These are phyloP conservation scores for Hermatobates lingyangjiaoensis DNA, from an alignment of 1,140 invertebrate genomes.

Conservation along the genomic window DNA sequence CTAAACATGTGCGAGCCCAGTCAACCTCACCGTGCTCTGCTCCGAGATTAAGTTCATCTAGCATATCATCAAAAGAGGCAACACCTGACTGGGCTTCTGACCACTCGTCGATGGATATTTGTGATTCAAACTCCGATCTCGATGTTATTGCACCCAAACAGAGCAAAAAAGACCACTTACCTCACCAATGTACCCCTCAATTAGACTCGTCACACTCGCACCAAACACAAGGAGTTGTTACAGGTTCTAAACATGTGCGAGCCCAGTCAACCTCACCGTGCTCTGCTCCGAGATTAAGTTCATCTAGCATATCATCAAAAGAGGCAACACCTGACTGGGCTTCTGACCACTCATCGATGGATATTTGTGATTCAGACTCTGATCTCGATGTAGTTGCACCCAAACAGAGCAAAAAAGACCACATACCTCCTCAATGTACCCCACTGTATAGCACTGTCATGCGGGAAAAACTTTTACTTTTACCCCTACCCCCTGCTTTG, in stretches of 20 bases:
- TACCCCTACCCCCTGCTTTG: constrained; percentile 32
- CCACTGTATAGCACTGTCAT: constrained; percentile 22
- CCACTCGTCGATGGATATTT: background rate
- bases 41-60: background rate
- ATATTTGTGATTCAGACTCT: constrained; percentile 6
- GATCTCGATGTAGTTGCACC: constrained; percentile 4
- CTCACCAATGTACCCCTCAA: no score
- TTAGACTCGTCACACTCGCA: background rate
- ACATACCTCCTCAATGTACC: constrained; percentile 15
- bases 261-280: background rate
- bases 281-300: background rate
- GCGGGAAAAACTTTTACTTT: constrained; percentile 29
- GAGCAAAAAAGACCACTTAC: background rate
- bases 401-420: constrained; percentile 4
- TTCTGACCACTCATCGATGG: constrained; percentile 4
- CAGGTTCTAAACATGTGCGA: background rate
- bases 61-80: constrained; percentile 3
- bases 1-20: background rate
- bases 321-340: background rate
- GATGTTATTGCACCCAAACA: background rate
- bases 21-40: background rate
- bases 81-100: constrained; percentile 2
- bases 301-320: background rate
- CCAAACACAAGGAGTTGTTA: background rate
- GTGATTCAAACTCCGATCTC: constrained; percentile 3